These are phyloP conservation scores for Etia nguti DNA, from an alignment of 2,113 vertebrate species.

Conservation along the genomic window DNA sequence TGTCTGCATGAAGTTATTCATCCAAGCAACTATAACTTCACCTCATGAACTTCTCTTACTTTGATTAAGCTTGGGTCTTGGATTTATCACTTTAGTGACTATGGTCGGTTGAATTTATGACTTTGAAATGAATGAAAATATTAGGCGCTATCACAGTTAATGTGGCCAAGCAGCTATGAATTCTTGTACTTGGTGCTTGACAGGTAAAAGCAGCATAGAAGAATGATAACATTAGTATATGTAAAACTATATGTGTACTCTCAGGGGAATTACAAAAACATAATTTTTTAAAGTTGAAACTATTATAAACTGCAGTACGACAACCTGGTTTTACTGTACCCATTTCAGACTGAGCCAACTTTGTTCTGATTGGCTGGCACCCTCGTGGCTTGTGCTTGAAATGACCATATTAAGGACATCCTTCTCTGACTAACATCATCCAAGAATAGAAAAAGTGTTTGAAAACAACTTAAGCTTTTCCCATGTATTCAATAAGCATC, in stretches of 20 bases:
- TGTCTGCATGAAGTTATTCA: background rate
- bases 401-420: background rate
- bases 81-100: background rate
- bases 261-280: background rate
- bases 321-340: background rate
- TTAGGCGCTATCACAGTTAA: background rate
- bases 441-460: background rate
- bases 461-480: fast-evolving
- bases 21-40: background rate
- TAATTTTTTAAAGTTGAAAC: background rate
- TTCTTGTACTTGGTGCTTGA: background rate
- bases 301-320: background rate
- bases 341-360: background rate
- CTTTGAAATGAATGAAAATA: background rate
- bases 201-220: background rate
- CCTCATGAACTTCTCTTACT: background rate
- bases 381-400: background rate
- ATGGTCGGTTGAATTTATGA: background rate
- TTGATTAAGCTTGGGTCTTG: background rate
- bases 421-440: background rate
- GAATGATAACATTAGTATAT: background rate
- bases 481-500: fast-evolving
- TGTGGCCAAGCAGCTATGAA: background rate
- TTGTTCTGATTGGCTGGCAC: background rate
- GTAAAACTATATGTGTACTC: background rate